Evolutionary conservation across 2,797 vertebrate genomes (phyloP).

Genomic region (Helostoma temminkii): DNA sequence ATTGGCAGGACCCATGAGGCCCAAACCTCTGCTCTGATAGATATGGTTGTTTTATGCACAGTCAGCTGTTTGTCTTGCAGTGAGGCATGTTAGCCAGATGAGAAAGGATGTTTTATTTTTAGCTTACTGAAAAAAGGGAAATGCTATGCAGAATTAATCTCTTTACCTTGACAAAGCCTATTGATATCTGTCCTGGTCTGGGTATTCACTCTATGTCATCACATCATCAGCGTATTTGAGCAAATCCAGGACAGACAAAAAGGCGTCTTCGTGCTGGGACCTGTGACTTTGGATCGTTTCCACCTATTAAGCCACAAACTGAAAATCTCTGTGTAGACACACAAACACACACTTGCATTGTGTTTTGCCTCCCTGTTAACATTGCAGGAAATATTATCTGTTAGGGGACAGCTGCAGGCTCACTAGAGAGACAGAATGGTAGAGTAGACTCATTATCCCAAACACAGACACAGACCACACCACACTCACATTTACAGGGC

Average conservation of each 20-base stretch:
- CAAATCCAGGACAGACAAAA: constrained; percentile 71
- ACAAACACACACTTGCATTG: constrained; percentile 51
- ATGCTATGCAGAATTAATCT: constrained; percentile 24
- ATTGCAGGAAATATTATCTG: constrained; percentile 82
- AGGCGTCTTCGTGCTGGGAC: constrained; percentile 73
- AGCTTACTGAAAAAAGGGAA: constrained; percentile 44
- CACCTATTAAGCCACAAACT: constrained; percentile 74
- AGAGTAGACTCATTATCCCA: constrained; percentile 80
- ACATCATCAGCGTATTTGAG: constrained; percentile 63
- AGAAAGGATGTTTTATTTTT: constrained; percentile 50
- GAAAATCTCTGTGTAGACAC: constrained; percentile 57
- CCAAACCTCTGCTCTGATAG: constrained; percentile 46
- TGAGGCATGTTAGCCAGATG: constrained; percentile 30
- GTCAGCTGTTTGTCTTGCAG: constrained; percentile 59
- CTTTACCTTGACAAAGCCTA: constrained; percentile 54
- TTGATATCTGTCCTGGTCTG: constrained; percentile 54
- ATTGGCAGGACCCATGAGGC: constrained; percentile 29
- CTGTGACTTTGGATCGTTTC: constrained; percentile 76
- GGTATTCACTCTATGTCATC: constrained; percentile 61
- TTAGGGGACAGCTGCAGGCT: constrained; percentile 83
- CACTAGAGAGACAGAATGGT: constrained; percentile 74
- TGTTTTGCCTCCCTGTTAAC: constrained; percentile 71
- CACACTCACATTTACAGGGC: constrained; percentile 50
- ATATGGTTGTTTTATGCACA: constrained; percentile 42
- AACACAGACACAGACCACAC: constrained; percentile 69